A percentile compares a stretch with the other conserved stretches of the same genome.
These are phyloP conservation scores for Ceratosolen fusciceps DNA, from an alignment of 1,140 invertebrate species.

Conservation along the genomic window DNA sequence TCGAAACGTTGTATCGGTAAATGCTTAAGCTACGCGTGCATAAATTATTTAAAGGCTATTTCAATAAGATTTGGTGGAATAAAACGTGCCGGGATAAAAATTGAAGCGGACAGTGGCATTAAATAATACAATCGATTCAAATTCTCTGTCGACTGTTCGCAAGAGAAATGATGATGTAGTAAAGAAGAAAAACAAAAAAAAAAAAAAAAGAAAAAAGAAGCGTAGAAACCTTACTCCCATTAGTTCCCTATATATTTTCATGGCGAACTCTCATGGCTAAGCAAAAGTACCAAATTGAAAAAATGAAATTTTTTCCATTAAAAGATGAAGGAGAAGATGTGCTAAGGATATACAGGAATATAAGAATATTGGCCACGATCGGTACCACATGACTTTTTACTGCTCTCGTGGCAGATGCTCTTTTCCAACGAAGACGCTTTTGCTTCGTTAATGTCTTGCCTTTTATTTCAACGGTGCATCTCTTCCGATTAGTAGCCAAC, in stretches of 20 bases:
- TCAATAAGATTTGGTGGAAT: too few species aligned
- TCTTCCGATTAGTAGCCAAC: not conserved
- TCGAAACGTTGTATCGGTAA: too few species aligned
- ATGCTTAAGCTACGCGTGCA: too few species aligned
- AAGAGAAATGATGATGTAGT: not conserved
- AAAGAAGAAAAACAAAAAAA: too few species aligned
- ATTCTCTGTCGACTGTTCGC: not conserved
- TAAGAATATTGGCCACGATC: not conserved
- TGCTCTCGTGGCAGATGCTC: not conserved
- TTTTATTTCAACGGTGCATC: not conserved
- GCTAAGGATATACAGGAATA: not conserved
- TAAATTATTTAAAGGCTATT: too few species aligned
- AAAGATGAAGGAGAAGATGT: not conserved
- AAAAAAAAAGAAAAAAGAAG: too few species aligned
- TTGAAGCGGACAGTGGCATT: too few species aligned
- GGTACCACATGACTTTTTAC: not conserved
- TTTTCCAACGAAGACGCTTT: too few species aligned
- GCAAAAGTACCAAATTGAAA: not conserved
- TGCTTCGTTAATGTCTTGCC: not conserved
- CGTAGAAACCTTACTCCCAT: not conserved
- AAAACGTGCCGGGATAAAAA: too few species aligned
- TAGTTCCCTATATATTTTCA: not conserved
- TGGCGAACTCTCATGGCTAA: not conserved
- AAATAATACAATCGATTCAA: not conserved
- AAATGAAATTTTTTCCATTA: not conserved